These are phyloP conservation scores for Zoanthus sociatus DNA, from an alignment of 92 coral and sea anemone species.

Conservation along the genomic window DNA sequence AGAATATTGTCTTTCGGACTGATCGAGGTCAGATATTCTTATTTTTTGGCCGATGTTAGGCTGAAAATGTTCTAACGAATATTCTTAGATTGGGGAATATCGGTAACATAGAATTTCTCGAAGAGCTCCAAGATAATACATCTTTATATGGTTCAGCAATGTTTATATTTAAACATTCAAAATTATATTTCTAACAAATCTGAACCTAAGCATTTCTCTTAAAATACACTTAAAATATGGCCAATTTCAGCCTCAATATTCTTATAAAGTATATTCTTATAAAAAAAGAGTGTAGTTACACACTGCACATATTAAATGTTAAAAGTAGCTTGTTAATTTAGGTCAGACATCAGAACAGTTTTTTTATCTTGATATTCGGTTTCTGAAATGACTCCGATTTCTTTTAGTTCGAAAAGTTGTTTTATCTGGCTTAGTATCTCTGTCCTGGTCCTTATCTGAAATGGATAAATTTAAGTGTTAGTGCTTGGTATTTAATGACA, in stretches of 20 bases:
- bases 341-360: neutral
- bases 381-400: conserved; percentile 19
- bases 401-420: conserved; percentile 15
- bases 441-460: conserved; percentile 30
- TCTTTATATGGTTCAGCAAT: too few species aligned
- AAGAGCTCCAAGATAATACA: too few species aligned
- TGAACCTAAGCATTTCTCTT: too few species aligned
- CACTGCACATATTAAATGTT: neutral
- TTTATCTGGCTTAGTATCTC: conserved; percentile 6
- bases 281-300: neutral
- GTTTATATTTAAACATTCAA: too few species aligned
- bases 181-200: too few species aligned
- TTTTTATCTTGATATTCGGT: conserved; percentile 15
- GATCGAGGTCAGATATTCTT: too few species aligned
- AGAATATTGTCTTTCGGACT: too few species aligned
- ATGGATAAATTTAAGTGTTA: neutral
- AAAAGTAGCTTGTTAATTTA: neutral
- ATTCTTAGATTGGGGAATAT: neutral
- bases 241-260: too few species aligned
- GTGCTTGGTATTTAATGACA: conserved; percentile 3
- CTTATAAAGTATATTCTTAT: too few species aligned
- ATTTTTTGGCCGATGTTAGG: too few species aligned
- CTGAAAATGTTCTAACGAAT: neutral
- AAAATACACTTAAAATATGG: too few species aligned
- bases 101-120: too few species aligned